Evolutionary conservation across 2,797 vertebrate species (phyloP), one percentile per base, ranked within the genome.

Genomic region (Myiothlypis chrysogaster): DNA sequence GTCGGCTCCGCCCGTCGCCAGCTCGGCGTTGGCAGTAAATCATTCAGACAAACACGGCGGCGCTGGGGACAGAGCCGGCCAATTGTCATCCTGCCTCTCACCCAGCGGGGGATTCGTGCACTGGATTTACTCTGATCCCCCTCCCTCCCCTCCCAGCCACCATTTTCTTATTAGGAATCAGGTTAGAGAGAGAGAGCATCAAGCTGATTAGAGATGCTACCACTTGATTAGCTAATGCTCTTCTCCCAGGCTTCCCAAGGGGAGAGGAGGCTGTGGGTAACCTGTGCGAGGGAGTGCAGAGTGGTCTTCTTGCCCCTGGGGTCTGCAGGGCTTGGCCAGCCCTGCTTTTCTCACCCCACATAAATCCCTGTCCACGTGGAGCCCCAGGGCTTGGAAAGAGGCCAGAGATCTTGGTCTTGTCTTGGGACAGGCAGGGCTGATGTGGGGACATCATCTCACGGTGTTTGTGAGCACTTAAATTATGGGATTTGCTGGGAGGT

Each of bases 161-260:
- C 95, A 73, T 94, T 89, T 95, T 87, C 97, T 98, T 94, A 97
- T 97, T 97, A 97, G 85, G 87, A 97, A 95, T 89, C 94, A 69
- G 92, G 96, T 97, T 95, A 87, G 95, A 23, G 49, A 92, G 96
- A 87, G 97, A 93, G 89, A 4, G 79, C 94, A 94, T 95, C 96
- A 82, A 66, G 96, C 97, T 97, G 97, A 97, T 97, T 97, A 97
- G 20, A 55, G 95, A 94, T 91, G 94, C 89, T 28, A 1, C 87
- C 65, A 9, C 96, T 96, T 97, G 98, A 97, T 98, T 97, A 97
- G 96, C 94, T 80, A 57, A 79, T n/a, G 87, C 75, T 68, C 90
- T 71, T 69, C 93, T 96, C 83, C 60, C 11, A 60, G 96, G 93
- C 83, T 87, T 47, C 89, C 21, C 3, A 46, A 87, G 84, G 63